Conservation (phyloP, 92 coral and sea anemone genomes). For the Hydrozoanthus gracilis region DNA sequence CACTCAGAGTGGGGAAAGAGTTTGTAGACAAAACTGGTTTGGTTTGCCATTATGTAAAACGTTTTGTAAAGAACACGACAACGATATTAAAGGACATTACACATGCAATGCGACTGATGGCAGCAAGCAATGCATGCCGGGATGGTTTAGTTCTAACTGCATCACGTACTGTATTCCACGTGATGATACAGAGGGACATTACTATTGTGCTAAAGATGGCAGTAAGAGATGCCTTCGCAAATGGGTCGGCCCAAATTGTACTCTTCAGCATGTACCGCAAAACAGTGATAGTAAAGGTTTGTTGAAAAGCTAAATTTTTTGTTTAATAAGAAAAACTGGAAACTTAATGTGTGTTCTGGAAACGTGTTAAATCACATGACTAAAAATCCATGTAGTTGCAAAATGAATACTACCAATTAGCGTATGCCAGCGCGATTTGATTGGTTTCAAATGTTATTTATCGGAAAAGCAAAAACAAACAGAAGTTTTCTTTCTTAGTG, state of each 20-base stretch:
- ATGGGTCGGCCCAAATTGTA: conserved; percentile 23
- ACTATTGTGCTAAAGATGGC: conserved; percentile 11
- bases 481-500: no score
- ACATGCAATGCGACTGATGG: conserved; percentile 31
- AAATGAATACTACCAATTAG: no score
- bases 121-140: conserved; percentile 26
- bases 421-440: no score
- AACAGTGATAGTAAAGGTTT: conserved; percentile 23
- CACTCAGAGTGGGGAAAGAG: conserved; percentile 9
- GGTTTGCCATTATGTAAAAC: conserved; percentile 26
- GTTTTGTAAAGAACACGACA: conserved; percentile 15
- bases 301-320: background rate
- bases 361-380: no score
- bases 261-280: background rate
- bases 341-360: no score
- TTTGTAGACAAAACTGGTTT: conserved; percentile 49
- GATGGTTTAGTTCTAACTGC: conserved; percentile 43
- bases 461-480: no score
- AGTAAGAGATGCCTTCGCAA: conserved; percentile 11
- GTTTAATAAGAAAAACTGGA: no score
- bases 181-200: conserved; percentile 15
- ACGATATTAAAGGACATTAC: conserved; percentile 18
- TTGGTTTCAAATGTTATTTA: no score
- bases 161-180: conserved; percentile 21
- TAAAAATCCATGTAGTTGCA: no score